Evolutionary conservation across 2,113 vertebrate genomes (phyloP), one percentile per base, ranked within the genome.

Genomic region (Misgurnus mizolepis): DNA sequence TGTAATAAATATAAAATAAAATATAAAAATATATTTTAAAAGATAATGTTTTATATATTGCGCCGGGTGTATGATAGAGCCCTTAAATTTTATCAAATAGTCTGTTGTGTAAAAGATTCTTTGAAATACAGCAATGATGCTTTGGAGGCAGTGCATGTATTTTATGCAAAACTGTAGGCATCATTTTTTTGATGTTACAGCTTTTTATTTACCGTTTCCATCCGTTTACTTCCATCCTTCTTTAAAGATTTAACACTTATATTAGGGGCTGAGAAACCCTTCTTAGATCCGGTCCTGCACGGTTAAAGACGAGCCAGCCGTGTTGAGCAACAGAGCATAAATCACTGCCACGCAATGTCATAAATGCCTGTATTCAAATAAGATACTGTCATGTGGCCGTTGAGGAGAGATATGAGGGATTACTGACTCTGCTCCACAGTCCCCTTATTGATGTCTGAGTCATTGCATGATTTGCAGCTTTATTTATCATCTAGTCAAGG

Each of bases 241-340:
- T 15, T 58, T 8, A 73, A 78, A 72, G 75, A 82, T 74, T 62
- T 61, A 84, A 67, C 18, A n/a, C 61, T 79, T 68, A 56, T 12
- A 79, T 84, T 50, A 11, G 15, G 50, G 53, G 53, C 14, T 9
- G 17, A 62, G 60, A 70, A 79, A 43, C 62, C 22, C 55, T 45
- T 58, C 67, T 66, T 15, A 67, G 72, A 73, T 18, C 50, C 62
- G 56, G 34, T 56, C 22, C 22, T 15, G 17, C 50, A 67, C 67
- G 68, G 78, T 67, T 40, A 73, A 53, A 79, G 69, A 43, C 22
- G 76, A 43, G 22, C 27, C 39, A 10, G 75, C 12, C 62, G 14
- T 10, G 47, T 47, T 49, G 50, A 17, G 41, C 34, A 49, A 14
- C 43, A 12, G 78, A 39, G 53, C 67, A 66, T 56, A 76, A 56